These are phyloP conservation scores for Onthophagus sagittarius DNA, from an alignment of 2,888 invertebrate genomes.

Conservation along the genomic window DNA sequence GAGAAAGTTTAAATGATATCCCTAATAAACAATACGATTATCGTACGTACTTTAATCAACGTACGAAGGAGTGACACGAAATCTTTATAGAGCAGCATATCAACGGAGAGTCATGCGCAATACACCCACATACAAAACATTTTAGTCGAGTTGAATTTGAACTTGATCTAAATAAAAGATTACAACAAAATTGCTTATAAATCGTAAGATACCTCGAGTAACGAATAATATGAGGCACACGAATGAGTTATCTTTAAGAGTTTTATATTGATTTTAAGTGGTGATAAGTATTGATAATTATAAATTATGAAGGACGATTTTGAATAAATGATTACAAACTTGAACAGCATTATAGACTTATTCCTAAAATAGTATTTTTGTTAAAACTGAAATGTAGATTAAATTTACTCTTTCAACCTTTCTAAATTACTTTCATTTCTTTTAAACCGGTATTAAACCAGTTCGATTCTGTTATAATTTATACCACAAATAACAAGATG, in stretches of 20 bases:
- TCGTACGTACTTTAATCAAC: neutral
- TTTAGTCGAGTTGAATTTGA: neutral
- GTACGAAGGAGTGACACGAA: neutral
- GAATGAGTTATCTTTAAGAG: neutral
- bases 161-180: neutral
- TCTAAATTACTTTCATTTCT: too few species aligned
- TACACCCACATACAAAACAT: neutral
- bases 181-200: neutral
- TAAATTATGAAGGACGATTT: too few species aligned
- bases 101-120: neutral
- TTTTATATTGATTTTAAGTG: neutral
- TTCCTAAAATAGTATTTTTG: too few species aligned
- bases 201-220: neutral
- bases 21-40: neutral
- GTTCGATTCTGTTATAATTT: too few species aligned
- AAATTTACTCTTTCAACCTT: too few species aligned
- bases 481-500: too few species aligned
- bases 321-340: too few species aligned
- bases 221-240: neutral
- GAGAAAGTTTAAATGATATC: too few species aligned
- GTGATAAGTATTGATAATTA: neutral
- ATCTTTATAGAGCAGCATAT: neutral
- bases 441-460: too few species aligned
- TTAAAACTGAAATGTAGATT: too few species aligned
- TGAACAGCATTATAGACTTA: too few species aligned